Evolutionary conservation across 2,113 vertebrate genomes (phyloP).

Genomic region (Sebastes fasciatus): DNA sequence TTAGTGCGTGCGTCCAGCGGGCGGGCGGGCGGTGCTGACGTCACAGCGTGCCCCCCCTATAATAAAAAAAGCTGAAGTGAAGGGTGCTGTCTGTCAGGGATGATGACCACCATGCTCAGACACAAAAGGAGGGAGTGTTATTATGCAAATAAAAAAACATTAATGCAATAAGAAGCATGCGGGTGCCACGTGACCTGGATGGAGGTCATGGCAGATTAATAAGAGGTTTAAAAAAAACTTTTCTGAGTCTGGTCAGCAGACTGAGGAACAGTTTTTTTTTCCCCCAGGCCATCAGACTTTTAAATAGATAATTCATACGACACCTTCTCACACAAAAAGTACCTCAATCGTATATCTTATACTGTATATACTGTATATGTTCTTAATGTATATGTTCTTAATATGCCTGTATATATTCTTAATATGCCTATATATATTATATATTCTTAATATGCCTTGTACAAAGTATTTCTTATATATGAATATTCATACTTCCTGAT

Average conservation of each 20-base stretch:
- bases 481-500: no score
- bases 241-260: background rate
- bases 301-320: no score
- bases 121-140: constrained; percentile 10
- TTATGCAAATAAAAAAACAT: constrained; percentile 13
- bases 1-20: constrained; percentile 48
- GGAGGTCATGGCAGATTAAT: background rate
- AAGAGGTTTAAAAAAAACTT: background rate
- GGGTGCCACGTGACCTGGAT: constrained; percentile 8
- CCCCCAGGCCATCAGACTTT: no score
- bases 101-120: background rate
- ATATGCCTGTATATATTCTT: no score
- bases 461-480: no score
- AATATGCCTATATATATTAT: no score
- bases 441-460: no score
- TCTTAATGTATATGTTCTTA: no score
- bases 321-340: no score
- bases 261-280: no score
- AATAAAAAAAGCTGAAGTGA: constrained; percentile 46
- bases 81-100: constrained; percentile 29
- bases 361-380: no score
- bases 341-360: no score
- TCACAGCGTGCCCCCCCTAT: constrained; percentile 64
- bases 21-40: constrained; percentile 61
- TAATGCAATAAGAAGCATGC: background rate